Percentiles rank a stretch among this genome's conserved stretches.
These are phyloP conservation scores for Magallana gigas DNA, from an alignment of 1,140 invertebrate genomes.

Conservation along the genomic window DNA sequence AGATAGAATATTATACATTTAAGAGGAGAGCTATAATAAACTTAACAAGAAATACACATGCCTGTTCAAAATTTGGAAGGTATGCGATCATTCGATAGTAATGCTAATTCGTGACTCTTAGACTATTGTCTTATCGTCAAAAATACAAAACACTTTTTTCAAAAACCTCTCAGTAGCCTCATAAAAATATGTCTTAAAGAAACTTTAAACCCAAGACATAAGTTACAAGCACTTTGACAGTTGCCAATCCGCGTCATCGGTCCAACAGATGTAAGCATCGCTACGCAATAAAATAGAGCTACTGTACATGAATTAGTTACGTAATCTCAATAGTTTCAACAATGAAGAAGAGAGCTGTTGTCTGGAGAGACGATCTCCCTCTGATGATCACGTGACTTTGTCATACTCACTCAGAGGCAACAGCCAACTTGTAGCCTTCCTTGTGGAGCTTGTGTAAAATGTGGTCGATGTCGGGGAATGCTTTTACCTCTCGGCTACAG, in stretches of 20 bases:
- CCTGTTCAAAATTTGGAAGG: too few species aligned
- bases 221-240: constrained; percentile 9
- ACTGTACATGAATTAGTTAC: background rate
- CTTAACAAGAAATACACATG: too few species aligned
- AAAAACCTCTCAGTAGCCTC: background rate
- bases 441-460: constrained; percentile 82
- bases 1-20: too few species aligned
- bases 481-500: constrained; percentile 80
- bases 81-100: too few species aligned
- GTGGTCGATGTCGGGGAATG: constrained; percentile 84
- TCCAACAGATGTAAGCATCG: background rate
- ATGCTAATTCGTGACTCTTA: too few species aligned
- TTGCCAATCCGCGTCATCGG: background rate
- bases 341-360: background rate
- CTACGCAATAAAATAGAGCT: background rate
- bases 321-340: background rate
- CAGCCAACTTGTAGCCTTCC: constrained; percentile 82
- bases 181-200: background rate
- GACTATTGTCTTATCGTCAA: too few species aligned
- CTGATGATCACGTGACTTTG: constrained; percentile 38
- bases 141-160: too few species aligned
- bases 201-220: background rate
- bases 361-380: background rate
- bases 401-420: constrained; percentile 81
- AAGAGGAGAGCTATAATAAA: too few species aligned